Conservation (phyloP, 2,888 invertebrate species). For the Eupithecia insigniata region DNA sequence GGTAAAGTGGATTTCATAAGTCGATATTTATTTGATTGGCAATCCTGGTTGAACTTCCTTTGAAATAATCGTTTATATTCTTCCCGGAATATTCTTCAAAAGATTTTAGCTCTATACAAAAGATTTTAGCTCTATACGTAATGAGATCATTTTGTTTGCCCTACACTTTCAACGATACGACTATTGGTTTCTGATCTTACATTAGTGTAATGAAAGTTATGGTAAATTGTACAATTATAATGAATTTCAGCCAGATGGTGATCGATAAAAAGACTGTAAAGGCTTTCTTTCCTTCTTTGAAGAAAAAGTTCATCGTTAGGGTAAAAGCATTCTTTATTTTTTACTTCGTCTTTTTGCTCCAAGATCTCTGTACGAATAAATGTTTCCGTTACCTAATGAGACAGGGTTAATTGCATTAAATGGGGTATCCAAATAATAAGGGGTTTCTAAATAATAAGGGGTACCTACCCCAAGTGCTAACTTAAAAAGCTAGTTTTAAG, state of each 20-base stretch:
- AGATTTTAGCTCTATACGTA: constrained; percentile 22
- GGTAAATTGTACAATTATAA: background rate
- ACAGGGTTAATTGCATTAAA: background rate
- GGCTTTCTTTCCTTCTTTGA: background rate
- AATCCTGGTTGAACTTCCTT: constrained; percentile 51
- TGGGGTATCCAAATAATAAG: too few species aligned
- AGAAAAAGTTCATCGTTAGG: background rate
- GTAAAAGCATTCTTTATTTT: background rate
- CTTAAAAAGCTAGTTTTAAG: too few species aligned
- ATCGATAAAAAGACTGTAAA: background rate
- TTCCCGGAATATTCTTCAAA: constrained; percentile 34
- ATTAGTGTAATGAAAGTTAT: background rate
- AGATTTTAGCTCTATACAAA: constrained; percentile 28
- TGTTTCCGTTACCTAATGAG: background rate
- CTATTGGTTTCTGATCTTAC: background rate
- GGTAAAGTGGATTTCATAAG: constrained; percentile 51
- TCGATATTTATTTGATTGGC: constrained; percentile 57
- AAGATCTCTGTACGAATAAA: background rate
- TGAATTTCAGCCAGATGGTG: background rate
- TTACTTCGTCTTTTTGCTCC: background rate
- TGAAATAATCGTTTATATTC: constrained; percentile 49
- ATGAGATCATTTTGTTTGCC: background rate
- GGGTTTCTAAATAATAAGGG: too few species aligned
- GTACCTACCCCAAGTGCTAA: too few species aligned
- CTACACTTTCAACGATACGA: background rate